phyloP scores from a whole-genome alignment of 1,140 invertebrate species.

The Aphis craccivora region DNA sequence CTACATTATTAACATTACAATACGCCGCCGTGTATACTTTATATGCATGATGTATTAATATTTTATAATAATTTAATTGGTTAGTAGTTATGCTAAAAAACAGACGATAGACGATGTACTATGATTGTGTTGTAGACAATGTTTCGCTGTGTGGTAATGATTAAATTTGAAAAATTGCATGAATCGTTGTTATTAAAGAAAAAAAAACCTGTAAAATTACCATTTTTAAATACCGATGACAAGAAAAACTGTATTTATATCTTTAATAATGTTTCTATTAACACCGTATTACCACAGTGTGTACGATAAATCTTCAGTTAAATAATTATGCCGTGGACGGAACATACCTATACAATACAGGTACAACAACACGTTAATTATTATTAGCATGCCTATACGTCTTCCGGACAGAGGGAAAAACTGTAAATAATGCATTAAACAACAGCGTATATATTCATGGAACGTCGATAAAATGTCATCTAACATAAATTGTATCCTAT shows the following conservation, averaged over 20 bases:
- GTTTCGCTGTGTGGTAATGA: background rate
- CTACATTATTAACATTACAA: background rate
- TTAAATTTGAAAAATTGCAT: background rate
- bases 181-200: background rate
- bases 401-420: background rate
- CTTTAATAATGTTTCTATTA: background rate
- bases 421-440: background rate
- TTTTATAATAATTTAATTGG: background rate
- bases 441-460: background rate
- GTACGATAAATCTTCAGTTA: background rate
- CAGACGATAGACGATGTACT: too few relatives aligned
- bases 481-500: background rate
- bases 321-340: background rate
- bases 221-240: background rate
- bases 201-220: background rate
- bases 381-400: background rate
- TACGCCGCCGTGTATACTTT: background rate
- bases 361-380: background rate
- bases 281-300: background rate
- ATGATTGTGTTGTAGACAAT: too few relatives aligned
- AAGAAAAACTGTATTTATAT: background rate
- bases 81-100: background rate
- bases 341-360: too few relatives aligned
- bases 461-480: conserved; percentile 7
- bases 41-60: background rate